A percentile compares a stretch with the other conserved stretches of the same genome.
Evolutionary conservation across 2,797 vertebrate genomes (phyloP).

Genomic region (Cynodonichthys magdalenae): DNA sequence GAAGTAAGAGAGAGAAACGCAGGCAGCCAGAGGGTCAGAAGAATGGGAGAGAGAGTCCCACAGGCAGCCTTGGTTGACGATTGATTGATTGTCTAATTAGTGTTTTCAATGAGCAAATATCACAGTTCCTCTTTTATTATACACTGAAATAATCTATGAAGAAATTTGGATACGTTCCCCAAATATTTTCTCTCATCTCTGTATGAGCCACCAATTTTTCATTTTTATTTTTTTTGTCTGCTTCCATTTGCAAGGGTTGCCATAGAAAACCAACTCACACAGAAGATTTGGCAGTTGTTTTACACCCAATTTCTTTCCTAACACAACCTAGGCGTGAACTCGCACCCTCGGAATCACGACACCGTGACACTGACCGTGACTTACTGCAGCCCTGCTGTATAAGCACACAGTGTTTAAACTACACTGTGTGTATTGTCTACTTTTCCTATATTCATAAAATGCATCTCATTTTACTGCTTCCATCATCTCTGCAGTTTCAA

Average conservation of each 20-base stretch:
- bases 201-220: constrained; percentile 19
- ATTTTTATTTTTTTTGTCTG: no score
- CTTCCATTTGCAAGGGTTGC: no score
- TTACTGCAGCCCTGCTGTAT: no score
- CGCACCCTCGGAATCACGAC: no score
- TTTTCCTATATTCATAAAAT: constrained; percentile 10
- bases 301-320: no score
- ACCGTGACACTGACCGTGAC: no score
- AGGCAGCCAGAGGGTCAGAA: constrained; percentile 53
- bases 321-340: no score
- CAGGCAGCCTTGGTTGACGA: constrained; percentile 60
- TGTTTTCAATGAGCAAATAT: constrained; percentile 67
- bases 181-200: constrained; percentile 32
- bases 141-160: constrained; percentile 61
- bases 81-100: constrained; percentile 79
- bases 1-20: constrained; percentile 26
- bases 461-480: neutral
- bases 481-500: constrained; percentile 1
- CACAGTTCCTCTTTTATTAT: constrained; percentile 66
- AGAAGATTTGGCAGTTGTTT: no score
- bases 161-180: constrained; percentile 41
- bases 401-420: no score
- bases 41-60: constrained; percentile 53
- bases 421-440: neutral
- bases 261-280: neutral